Evolutionary conservation across 1,140 invertebrate genomes (phyloP).

Genomic region (Heliconius nattereri): DNA sequence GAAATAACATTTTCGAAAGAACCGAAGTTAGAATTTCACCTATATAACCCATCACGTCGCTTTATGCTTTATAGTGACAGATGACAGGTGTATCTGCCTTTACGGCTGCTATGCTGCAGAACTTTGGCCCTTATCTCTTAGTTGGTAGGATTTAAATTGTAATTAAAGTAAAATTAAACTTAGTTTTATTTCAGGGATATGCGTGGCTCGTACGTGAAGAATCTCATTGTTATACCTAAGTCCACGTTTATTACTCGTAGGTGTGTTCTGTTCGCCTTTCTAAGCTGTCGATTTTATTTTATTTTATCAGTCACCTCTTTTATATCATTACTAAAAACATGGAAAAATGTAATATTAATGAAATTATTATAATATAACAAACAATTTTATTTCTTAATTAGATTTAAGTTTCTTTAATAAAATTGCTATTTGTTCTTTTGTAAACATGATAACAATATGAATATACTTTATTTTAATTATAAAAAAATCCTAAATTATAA

Average conservation of each 20-base stretch:
- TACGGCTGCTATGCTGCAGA: background rate
- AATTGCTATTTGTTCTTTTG: background rate
- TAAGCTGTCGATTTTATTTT: background rate
- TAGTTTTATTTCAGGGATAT: constrained; percentile 23
- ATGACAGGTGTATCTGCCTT: constrained; percentile 1
- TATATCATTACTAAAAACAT: background rate
- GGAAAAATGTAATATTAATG: too few species aligned
- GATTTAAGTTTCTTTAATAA: too few species aligned
- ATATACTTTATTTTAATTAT: background rate
- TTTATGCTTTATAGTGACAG: constrained; percentile 21
- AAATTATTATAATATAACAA: too few species aligned
- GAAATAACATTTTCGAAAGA: background rate
- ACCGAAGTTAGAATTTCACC: constrained; percentile 22
- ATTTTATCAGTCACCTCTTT: background rate
- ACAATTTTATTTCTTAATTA: too few species aligned
- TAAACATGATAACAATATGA: background rate
- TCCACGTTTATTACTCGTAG: background rate
- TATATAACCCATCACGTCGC: constrained; percentile 28
- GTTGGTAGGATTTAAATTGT: background rate
- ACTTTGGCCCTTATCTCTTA: constrained; percentile 6
- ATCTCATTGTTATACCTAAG: constrained; percentile 25
- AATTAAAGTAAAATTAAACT: background rate
- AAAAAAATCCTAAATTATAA: background rate
- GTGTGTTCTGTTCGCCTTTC: background rate
- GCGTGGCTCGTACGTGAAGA: constrained; percentile 37